Conservation (phyloP, 2,797 vertebrate species). For the Sardinella longiceps region DNA sequence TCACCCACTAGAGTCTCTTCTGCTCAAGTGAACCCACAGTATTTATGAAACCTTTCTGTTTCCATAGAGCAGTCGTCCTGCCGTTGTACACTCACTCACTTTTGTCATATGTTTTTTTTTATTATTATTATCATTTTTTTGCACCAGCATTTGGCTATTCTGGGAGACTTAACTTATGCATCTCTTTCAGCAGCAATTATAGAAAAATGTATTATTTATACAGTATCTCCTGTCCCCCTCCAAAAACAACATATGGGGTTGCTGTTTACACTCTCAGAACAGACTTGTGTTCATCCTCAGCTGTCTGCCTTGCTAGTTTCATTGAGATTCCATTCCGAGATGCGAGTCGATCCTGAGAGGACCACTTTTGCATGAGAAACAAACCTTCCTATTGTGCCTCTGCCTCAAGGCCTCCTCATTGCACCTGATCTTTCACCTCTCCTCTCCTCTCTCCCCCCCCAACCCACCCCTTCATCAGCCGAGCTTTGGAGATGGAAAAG, state of each 20-base stretch:
- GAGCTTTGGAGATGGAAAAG: background rate
- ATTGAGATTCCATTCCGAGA: background rate
- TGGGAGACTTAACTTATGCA: background rate
- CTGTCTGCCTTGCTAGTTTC: background rate
- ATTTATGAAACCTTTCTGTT: conserved; percentile 12
- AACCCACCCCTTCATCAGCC: background rate
- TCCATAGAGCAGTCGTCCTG: background rate
- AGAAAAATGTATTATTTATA: background rate
- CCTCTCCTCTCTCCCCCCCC: too few species aligned
- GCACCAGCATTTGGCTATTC: background rate
- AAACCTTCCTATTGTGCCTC: background rate
- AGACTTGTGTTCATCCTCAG: background rate
- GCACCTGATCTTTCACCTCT: conserved; percentile 3
- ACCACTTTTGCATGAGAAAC: background rate
- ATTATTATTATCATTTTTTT: too few species aligned
- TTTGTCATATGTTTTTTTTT: background rate
- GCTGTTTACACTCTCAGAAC: background rate
- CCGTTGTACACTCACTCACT: background rate
- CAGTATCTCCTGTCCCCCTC: background rate
- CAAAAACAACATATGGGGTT: background rate
- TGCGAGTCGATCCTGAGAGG: background rate
- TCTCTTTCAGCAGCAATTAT: background rate
- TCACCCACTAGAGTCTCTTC: background rate
- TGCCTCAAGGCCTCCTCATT: background rate
- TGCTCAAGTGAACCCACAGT: background rate